Conservation (phyloP, 92 coral and sea anemone genomes). For the Siderastrea radians region DNA sequence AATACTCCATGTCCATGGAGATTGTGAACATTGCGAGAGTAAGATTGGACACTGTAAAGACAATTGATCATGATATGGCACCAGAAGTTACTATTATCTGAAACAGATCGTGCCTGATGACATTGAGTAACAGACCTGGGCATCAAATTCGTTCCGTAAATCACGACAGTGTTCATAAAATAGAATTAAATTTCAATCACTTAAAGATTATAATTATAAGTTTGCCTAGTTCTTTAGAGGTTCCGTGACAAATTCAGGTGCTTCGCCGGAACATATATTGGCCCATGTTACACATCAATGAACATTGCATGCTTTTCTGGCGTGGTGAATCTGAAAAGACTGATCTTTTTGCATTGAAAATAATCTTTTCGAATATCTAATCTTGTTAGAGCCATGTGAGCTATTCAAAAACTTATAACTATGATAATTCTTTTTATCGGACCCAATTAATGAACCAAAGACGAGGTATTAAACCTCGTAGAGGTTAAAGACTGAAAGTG, state of each 20-base stretch:
- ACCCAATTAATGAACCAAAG: not conserved
- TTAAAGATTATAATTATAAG: not conserved
- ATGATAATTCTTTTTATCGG: not conserved
- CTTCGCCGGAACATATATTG: constrained; percentile 2
- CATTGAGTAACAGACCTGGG: not conserved
- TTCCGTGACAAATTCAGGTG: constrained; percentile 33
- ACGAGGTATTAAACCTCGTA: not conserved
- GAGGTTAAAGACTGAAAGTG: too few species aligned
- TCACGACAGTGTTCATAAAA: not conserved
- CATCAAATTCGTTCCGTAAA: not conserved
- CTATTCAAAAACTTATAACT: too few species aligned
- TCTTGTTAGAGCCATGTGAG: constrained; percentile 8
- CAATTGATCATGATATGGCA: constrained; percentile 8
- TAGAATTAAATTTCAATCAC: not conserved
- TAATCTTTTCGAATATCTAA: not conserved
- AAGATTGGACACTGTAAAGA: constrained; percentile 16
- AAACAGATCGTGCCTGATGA: not conserved
- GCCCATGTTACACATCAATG: constrained; percentile 3
- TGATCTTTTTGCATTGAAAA: not conserved
- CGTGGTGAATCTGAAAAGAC: not conserved
- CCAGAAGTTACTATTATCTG: constrained; percentile 39
- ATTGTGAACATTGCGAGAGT: constrained; percentile 47
- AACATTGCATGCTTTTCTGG: not conserved
- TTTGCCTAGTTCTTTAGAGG: not conserved
- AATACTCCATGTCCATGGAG: constrained; percentile 68